phyloP scores from a whole-genome alignment of 92 coral and sea anemone species.

The Galaxea fascicularis region DNA sequence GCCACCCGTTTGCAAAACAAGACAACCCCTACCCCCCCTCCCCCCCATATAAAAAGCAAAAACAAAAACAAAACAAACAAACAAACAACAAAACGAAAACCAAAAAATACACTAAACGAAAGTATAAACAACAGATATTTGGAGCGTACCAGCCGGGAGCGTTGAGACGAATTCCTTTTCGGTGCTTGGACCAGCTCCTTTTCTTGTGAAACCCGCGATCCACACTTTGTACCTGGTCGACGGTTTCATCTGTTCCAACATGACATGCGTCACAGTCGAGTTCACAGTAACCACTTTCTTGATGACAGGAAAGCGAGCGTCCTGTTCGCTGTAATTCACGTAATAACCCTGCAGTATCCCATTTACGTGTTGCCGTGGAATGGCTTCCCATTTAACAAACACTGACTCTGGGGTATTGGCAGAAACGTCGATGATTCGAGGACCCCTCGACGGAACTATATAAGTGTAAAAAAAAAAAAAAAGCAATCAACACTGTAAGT shows the following conservation, averaged over 20 bases:
- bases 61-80: too few species aligned
- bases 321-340: constrained; percentile 61
- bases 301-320: constrained; percentile 43
- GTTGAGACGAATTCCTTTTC: constrained; percentile 41
- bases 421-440: constrained; percentile 42
- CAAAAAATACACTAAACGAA: background rate
- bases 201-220: constrained; percentile 77
- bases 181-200: constrained; percentile 81
- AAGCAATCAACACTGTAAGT: too few species aligned
- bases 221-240: constrained; percentile 64
- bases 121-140: background rate
- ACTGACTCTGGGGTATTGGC: constrained; percentile 46
- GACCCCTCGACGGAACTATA: constrained; percentile 70
- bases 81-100: background rate
- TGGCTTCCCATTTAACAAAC: constrained; percentile 69
- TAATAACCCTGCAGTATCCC: constrained; percentile 73
- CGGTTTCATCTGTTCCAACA: constrained; percentile 66
- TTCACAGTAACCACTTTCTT: constrained; percentile 73
- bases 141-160: constrained; percentile 19
- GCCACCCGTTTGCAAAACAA: too few species aligned
- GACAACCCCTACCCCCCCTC: too few species aligned
- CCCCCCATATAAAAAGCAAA: too few species aligned
- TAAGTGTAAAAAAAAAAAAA: background rate
- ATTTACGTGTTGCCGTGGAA: constrained; percentile 52
- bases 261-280: constrained; percentile 45